Conservation (phyloP, 2,888 invertebrate genomes). For the Cynaeus angustus region DNA sequence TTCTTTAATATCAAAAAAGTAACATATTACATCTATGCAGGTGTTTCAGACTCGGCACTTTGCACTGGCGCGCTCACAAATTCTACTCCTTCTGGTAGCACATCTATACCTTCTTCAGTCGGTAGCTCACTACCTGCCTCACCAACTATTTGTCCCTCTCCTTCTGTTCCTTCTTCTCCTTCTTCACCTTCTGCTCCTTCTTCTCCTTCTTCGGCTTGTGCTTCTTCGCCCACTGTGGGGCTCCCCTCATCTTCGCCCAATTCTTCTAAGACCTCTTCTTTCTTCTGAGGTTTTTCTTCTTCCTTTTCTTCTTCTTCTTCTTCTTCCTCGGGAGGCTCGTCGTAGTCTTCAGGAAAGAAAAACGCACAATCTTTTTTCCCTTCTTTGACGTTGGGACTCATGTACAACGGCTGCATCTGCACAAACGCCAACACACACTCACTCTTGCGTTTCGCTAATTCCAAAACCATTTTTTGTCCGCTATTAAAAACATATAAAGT, state of each 20-base stretch:
- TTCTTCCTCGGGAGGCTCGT: conserved; percentile 53
- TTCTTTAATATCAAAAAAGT: too few relatives aligned
- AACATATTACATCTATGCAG: background rate
- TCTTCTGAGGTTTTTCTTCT: conserved; percentile 29
- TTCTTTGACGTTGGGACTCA: conserved; percentile 79
- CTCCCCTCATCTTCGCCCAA: background rate
- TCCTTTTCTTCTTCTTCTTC: conserved; percentile 46
- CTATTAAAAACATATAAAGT: conserved; percentile 67
- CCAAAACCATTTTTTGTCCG: conserved; percentile 79
- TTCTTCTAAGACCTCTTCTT: conserved; percentile 26
- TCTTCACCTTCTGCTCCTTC: conserved; percentile 48
- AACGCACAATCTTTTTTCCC: conserved; percentile 78
- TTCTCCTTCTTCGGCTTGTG: conserved; percentile 50
- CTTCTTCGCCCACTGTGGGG: conserved; percentile 1
- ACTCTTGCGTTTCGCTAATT: conserved; percentile 78
- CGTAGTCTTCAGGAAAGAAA: conserved; percentile 82
- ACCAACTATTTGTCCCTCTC: too few relatives aligned
- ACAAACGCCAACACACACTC: conserved; percentile 79
- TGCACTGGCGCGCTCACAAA: too few relatives aligned
- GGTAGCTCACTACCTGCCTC: conserved; percentile 51
- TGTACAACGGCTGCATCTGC: conserved; percentile 79
- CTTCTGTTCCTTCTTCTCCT: conserved; percentile 13
- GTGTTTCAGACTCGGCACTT: too few relatives aligned
- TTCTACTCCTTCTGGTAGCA: too few relatives aligned
- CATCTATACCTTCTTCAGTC: conserved; percentile 53